These are phyloP conservation scores for Nesogale talazaci DNA, from an alignment of 2,113 vertebrate genomes.

Conservation along the genomic window DNA sequence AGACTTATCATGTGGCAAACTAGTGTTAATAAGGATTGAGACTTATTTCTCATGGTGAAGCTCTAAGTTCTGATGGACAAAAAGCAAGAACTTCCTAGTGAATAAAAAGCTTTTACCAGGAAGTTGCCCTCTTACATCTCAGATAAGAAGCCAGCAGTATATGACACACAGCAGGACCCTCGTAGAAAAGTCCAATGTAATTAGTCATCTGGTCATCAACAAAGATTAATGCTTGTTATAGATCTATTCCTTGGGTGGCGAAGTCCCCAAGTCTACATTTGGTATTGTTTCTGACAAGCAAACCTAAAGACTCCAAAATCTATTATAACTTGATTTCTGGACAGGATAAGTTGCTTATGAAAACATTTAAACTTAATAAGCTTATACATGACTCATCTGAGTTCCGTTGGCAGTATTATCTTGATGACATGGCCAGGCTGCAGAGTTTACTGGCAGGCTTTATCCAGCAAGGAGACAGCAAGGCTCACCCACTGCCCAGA, in stretches of 20 bases:
- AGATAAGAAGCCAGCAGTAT: neutral
- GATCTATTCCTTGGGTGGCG: neutral
- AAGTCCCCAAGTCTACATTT: neutral
- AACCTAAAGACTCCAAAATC: conserved; percentile 35
- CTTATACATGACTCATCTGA: conserved; percentile 55
- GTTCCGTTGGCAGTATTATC: neutral
- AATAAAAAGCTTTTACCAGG: neutral
- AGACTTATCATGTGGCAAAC: neutral
- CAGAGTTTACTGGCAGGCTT: conserved; percentile 21
- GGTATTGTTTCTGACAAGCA: conserved; percentile 44
- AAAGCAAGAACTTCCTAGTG: conserved; percentile 37
- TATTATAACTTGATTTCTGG: conserved; percentile 56
- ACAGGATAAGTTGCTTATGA: conserved; percentile 65
- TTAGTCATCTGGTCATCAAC: neutral
- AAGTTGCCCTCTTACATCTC: neutral
- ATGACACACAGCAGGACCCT: neutral
- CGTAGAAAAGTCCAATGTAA: neutral
- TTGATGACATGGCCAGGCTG: neutral
- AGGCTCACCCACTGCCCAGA: neutral
- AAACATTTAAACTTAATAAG: conserved; percentile 59
- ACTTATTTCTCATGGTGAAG: neutral
- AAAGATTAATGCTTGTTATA: neutral
- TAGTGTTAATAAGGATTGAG: conserved; percentile 42
- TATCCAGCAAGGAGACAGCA: neutral
- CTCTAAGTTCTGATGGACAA: conserved; percentile 47